Percentiles rank a stretch among this genome's conserved stretches.
phyloP scores from a whole-genome alignment of 2,113 vertebrate genomes.

The Anseranas semipalmata region DNA sequence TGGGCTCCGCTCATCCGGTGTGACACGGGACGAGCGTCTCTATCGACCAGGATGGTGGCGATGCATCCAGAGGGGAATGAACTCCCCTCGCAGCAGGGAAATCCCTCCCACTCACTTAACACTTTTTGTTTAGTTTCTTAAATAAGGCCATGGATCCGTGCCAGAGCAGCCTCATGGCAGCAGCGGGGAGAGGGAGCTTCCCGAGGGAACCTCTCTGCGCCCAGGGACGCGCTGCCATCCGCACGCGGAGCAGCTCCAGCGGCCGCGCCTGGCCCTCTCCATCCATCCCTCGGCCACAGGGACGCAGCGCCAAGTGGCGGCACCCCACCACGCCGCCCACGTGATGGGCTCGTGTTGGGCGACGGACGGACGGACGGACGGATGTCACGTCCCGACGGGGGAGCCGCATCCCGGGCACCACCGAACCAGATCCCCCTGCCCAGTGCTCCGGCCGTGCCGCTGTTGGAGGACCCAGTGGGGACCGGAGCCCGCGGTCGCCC shows the following conservation, averaged over 20 bases:
- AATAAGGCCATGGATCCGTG: slow-evolving; percentile 46
- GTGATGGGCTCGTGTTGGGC: not conserved
- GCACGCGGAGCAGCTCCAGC: not conserved
- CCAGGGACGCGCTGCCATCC: not conserved
- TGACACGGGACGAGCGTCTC: not conserved
- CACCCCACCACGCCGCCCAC: not conserved
- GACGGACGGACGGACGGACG: rapidly evolving
- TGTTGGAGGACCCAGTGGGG: not conserved
- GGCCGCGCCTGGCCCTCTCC: not conserved
- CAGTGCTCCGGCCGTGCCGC: rapidly evolving
- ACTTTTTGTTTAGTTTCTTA: slow-evolving; percentile 63
- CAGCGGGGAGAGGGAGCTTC: not conserved
- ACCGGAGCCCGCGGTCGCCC: not conserved
- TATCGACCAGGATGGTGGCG: not conserved
- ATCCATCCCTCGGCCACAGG: not conserved
- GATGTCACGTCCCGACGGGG: not conserved
- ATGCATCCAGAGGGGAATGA: slow-evolving; percentile 18
- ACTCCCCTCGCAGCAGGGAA: slow-evolving; percentile 51
- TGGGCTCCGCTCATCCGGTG: rapidly evolving
- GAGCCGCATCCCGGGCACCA: not conserved
- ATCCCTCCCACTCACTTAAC: slow-evolving; percentile 70
- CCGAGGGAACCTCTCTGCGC: not conserved
- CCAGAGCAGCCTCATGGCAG: slow-evolving; percentile 49
- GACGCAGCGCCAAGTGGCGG: rapidly evolving
- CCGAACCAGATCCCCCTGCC: not conserved